Base-by-base conservation (phyloP, 2,797 vertebrate species). In the Clamator glandarius region DNA sequence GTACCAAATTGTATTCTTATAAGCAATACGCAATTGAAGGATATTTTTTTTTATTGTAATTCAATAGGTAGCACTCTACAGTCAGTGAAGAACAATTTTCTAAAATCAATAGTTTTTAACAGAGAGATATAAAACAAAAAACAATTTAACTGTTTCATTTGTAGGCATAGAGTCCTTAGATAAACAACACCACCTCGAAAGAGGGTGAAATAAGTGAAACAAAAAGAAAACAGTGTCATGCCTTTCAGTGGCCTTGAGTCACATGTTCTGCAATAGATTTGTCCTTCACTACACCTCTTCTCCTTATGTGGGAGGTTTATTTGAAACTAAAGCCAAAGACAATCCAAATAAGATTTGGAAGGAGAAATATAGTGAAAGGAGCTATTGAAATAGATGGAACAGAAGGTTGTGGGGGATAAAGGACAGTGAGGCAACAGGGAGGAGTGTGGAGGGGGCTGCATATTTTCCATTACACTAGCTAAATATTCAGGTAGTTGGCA, bases 381-480 rank as follows among this genome's bases (percentile, higher is more conserved):
- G 10, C 8, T 76, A 51, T 35, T 76, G 46, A 76, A 92, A 87
- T 4, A 87, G n/a, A 79, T 25, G 41, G 9, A 92, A 82, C 72
- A 85, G 75, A 89, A 92, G 17, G 16, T 39, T 91, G 19, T 1
- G 2, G 48, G 42, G 70, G 35, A 89, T 76, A 84, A 93, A 92
- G 68, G 55, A 73, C 46, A 58, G 20, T 1, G 2, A 84, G 41
- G 33, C 2, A 2, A 66, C 0, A 0, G 29, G 14, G 29, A 76
- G 13, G 19, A 76, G 4, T 69, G 59, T 81, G 81, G 46, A 84
- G 67, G 58, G 93, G 35, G 48, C 8, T 55, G 16, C 4, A 9
- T 52, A 36, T 69, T 91, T 87, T 82, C 51, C 52, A 51, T 69
- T n/a, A 44, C 9, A 44, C 10, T 63, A 58, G 20, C 10, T 73